Percentiles rank a stretch among this genome's conserved stretches.
Conservation (phyloP, 2,797 vertebrate species). For the Limosa lapponica region DNA sequence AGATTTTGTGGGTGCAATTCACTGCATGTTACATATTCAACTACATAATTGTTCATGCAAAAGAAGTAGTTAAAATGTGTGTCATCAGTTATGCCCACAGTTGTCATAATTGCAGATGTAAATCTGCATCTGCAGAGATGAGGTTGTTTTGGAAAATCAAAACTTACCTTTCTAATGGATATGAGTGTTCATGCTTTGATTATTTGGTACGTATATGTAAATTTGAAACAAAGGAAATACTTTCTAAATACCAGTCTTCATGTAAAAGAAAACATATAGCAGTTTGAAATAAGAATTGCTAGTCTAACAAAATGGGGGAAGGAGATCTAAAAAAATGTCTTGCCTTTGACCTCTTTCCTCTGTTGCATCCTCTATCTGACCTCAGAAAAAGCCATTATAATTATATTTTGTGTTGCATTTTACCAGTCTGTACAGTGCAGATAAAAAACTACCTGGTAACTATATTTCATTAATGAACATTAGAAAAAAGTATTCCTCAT, state of each 20-base stretch:
- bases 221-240: not conserved
- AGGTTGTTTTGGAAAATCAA: not conserved
- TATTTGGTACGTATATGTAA: not conserved
- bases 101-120: constrained; percentile 35
- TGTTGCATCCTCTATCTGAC: not conserved
- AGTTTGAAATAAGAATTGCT: not conserved
- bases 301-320: not conserved
- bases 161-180: not conserved
- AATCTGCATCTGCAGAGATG: constrained; percentile 5
- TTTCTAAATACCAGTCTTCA: not conserved
- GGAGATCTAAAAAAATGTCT: not conserved
- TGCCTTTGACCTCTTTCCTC: not conserved
- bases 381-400: not conserved
- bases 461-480: not conserved
- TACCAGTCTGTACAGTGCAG: not conserved
- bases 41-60: constrained; percentile 24
- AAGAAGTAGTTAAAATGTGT: constrained; percentile 21
- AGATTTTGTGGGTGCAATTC: constrained; percentile 33
- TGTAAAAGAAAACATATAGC: not conserved
- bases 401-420: not conserved
- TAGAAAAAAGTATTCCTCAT: not conserved
- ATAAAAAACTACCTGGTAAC: not conserved
- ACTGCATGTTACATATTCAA: not conserved
- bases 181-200: not conserved
- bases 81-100: constrained; percentile 2